phyloP scores from a whole-genome alignment of 2,888 invertebrate genomes.

The Panzeria rudis region DNA sequence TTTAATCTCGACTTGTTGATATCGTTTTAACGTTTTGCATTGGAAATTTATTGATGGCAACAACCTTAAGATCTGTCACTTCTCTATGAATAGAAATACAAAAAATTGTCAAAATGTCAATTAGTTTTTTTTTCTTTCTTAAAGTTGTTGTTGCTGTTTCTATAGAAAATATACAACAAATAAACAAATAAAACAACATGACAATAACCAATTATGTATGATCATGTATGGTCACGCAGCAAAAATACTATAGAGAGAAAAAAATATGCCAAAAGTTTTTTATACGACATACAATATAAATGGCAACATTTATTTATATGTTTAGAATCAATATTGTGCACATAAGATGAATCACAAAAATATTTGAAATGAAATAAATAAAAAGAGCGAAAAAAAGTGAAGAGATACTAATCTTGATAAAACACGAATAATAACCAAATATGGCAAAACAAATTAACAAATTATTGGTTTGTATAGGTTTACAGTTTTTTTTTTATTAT shows the following conservation, averaged over 20 bases:
- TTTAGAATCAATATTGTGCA: constrained; percentile 62
- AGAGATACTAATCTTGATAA: constrained; percentile 67
- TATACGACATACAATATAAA: constrained; percentile 31
- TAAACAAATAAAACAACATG: constrained; percentile 67
- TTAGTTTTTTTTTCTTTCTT: constrained; percentile 56
- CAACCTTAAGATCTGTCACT: constrained; percentile 73
- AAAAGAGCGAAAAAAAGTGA: constrained; percentile 41
- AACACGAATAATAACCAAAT: constrained; percentile 62
- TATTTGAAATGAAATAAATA: constrained; percentile 62
- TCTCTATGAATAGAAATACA: constrained; percentile 66
- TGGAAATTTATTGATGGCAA: constrained; percentile 69
- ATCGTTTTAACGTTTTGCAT: constrained; percentile 56
- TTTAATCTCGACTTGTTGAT: constrained; percentile 67
- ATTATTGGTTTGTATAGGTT: constrained; percentile 60
- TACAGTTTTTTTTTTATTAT: constrained; percentile 20
- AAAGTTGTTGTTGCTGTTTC: constrained; percentile 7
- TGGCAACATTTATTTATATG: constrained; percentile 53
- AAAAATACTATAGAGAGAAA: constrained; percentile 12
- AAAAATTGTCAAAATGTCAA: constrained; percentile 73
- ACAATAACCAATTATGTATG: constrained; percentile 73
- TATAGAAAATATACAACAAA: constrained; percentile 23
- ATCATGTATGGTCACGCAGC: constrained; percentile 73
- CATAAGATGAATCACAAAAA: constrained; percentile 70
- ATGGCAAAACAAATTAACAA: constrained; percentile 72
- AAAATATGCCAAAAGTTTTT: constrained; percentile 36